Base-by-base conservation (phyloP, 2,797 vertebrate species). In the Halcyon leucocephala region DNA sequence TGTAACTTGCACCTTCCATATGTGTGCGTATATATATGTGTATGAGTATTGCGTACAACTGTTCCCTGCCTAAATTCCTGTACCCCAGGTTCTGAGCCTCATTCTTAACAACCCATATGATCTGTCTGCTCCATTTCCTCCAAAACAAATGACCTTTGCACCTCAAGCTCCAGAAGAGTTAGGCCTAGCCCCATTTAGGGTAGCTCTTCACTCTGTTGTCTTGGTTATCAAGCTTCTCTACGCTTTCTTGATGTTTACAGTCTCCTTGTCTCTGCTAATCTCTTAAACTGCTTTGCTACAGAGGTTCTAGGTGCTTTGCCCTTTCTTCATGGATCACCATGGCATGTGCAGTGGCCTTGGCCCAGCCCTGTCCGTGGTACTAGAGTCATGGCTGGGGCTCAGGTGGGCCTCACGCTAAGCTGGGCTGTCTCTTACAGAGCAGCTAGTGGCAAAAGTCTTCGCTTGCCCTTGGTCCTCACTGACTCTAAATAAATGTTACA, bases 351-450 rank as follows among this genome's bases (percentile, higher is more conserved):
- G 31, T 28, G 29, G 58, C 55, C 39, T 58, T 89, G 89, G 62
- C 83, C 83, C 86, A 76, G 54, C 93, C 62, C 80, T 96, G 88
- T 95, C 93, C 82, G 26, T 90, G 90, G 85, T 91, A 26, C 90
- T 69, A 42, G 14, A 48, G 37, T 33, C 8, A 1, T 15, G 37
- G 7, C 60, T 54, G 48, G 8, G 6, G 13, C 72, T 82, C 28
- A 4, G 20, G 2, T 41, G 78, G 71, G 26, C 51, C 93, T 70
- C 14, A 3, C 0, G 0, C 49, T 26, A 0, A 26, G 13, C 8
- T 76, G 48, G 60, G 24, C 1, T 28, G 2, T 31, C 39, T 73
- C 15, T 55, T 29, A 10, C 28, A 18, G 9, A 6, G 48, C 48
- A 33, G 28, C 73, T 65, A 15, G 20, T 2, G 8, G 29, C 29